Evolutionary conservation across 2,797 vertebrate species (phyloP).

Genomic region (Argya squamiceps): DNA sequence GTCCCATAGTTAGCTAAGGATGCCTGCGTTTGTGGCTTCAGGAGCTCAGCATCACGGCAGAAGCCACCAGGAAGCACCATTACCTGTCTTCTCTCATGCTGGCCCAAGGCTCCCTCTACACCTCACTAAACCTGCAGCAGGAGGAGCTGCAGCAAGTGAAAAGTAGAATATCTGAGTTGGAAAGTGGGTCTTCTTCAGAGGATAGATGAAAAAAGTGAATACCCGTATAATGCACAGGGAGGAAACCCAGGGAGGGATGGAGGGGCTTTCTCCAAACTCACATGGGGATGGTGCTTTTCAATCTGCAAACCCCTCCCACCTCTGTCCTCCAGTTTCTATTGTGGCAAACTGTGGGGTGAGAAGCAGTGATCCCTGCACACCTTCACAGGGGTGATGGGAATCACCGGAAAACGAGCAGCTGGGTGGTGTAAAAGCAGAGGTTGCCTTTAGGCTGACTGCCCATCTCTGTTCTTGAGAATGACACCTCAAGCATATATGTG

Average conservation of each 20-base stretch:
- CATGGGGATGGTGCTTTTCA: neutral
- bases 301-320: neutral
- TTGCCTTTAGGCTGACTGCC: neutral
- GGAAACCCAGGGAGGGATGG: neutral
- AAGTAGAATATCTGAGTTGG: neutral
- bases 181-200: neutral
- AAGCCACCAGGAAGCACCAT: neutral
- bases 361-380: neutral
- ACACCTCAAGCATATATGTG: neutral
- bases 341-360: neutral
- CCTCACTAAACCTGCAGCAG: neutral
- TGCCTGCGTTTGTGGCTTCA: fast-evolving
- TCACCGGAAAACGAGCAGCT: neutral
- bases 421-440: neutral
- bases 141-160: neutral
- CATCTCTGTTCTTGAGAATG: neutral
- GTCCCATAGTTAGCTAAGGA: neutral
- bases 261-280: fast-evolving
- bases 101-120: fast-evolving
- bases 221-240: neutral
- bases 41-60: neutral
- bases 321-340: neutral
- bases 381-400: neutral
- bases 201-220: neutral
- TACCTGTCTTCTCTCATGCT: neutral